A percentile compares a stretch with the other conserved stretches of the same genome.
Evolutionary conservation across 1,140 invertebrate genomes (phyloP).

Genomic region (Ruditapes philippinarum): DNA sequence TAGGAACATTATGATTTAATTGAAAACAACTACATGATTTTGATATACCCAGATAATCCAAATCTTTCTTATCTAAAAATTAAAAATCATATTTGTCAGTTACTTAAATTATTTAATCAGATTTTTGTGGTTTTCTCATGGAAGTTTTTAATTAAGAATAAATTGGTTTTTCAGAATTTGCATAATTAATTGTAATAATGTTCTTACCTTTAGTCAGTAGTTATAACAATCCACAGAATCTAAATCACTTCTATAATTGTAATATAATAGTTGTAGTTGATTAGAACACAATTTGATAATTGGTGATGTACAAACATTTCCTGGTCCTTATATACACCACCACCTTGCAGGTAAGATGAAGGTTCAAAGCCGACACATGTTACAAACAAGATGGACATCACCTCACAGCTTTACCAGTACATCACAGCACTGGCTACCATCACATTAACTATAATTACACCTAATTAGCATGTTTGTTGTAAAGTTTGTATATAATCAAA

Average conservation of each 20-base stretch:
- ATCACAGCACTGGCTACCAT: neutral
- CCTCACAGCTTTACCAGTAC: neutral
- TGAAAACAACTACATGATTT: too few relatives aligned
- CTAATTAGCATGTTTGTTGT: neutral
- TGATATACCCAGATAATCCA: too few relatives aligned
- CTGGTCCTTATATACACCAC: neutral
- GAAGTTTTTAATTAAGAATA: too few relatives aligned
- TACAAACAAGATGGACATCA: neutral
- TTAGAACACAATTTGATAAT: neutral
- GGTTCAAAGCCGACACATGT: neutral
- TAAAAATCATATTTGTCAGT: too few relatives aligned
- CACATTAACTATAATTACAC: neutral
- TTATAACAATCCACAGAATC: neutral
- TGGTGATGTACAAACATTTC: neutral
- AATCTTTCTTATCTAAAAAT: too few relatives aligned
- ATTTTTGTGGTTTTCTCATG: too few relatives aligned
- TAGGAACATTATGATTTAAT: too few relatives aligned
- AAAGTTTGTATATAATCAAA: constrained; percentile 20
- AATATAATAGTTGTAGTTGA: neutral
- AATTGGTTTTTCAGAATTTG: too few relatives aligned
- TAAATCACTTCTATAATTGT: constrained; percentile 1
- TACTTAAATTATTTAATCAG: too few relatives aligned
- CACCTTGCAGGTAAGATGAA: neutral
- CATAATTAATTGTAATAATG: neutral
- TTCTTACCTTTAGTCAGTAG: neutral